Base-by-base conservation (phyloP, 2,888 invertebrate genomes). In the Acheta domesticus region DNA sequence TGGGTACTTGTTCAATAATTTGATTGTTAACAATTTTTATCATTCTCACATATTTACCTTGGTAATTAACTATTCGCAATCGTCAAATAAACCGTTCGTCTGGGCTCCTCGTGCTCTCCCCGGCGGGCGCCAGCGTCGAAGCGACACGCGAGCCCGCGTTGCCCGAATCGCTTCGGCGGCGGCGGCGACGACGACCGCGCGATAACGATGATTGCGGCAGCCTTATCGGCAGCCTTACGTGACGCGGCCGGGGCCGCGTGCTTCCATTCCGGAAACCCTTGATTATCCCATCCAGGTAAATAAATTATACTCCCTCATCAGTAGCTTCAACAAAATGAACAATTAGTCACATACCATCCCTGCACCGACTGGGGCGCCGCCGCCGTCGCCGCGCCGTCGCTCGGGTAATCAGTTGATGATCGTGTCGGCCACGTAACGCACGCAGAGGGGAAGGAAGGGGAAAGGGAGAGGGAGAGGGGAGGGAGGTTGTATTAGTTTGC, bases 271-370 rank as follows among this genome's bases (percentile, higher is more conserved):
- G 62, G n/a, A 62, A n/a, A 62, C 62, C 62, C 62, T 62, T 62
- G 62, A 62, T 62, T 62, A 62, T 62, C 62, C 62, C 62, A 62
- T 62, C 62, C 62, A 62, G 62, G 62, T 62, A 62, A 62, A 62
- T 62, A 62, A 62, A 62, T 62, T 62, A 62, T 62, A 62, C 62
- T 62, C 62, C 62, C 62, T 62, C 62, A 62, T 62, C 62, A 62
- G 62, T 62, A n/a, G 62, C 62, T 62, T 14, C 62, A 62, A 62
- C 62, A 62, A 62, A 62, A 62, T 62, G 62, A 62, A 62, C 62
- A 62, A 62, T 62, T 62, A 62, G 62, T 62, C 62, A 62, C 62
- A 62, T 62, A 62, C 62, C 62, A 62, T 62, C 62, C n/a, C 62
- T 16, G 16, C 62, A 8, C 62, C 14, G 62, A n/a, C 62, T 14